Evolutionary conservation across 2,888 invertebrate genomes (phyloP).

Genomic region (Flexamia atlantica): DNA sequence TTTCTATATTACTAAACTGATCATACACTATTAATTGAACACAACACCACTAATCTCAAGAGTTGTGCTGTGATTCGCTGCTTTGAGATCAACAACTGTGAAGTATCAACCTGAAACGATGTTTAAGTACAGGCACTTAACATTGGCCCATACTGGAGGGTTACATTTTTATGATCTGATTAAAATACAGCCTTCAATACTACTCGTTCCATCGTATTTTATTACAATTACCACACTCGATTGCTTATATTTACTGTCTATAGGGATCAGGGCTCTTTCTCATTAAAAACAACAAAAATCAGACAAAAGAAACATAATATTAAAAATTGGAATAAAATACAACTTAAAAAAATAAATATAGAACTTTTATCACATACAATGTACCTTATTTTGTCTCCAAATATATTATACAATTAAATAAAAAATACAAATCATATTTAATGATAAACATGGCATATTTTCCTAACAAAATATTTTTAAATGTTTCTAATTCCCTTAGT

Average conservation of each 20-base stretch:
- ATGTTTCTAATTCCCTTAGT: background rate
- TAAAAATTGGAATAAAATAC: conserved; percentile 42
- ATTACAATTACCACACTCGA: background rate
- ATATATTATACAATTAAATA: conserved; percentile 43
- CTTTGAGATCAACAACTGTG: conserved; percentile 18
- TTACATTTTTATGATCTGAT: background rate
- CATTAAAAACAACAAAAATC: background rate
- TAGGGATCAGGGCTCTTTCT: background rate
- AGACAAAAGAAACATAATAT: conserved; percentile 3
- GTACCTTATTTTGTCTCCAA: conserved; percentile 1
- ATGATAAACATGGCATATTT: conserved; percentile 51
- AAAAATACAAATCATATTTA: conserved; percentile 48
- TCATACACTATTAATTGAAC: background rate
- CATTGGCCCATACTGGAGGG: conserved; percentile 29
- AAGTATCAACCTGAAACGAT: conserved; percentile 4
- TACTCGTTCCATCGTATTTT: background rate
- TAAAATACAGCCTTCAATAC: conserved; percentile 1
- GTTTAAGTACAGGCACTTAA: conserved; percentile 56
- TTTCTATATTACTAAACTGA: conserved; percentile 22
- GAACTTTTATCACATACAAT: conserved; percentile 49
- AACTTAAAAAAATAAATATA: conserved; percentile 52
- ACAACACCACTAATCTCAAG: background rate
- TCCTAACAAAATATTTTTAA: background rate
- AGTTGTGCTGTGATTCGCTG: conserved; percentile 28
- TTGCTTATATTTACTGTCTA: background rate